phyloP scores from a whole-genome alignment of 2,888 invertebrate species.

The Mesorhabditis belari region DNA sequence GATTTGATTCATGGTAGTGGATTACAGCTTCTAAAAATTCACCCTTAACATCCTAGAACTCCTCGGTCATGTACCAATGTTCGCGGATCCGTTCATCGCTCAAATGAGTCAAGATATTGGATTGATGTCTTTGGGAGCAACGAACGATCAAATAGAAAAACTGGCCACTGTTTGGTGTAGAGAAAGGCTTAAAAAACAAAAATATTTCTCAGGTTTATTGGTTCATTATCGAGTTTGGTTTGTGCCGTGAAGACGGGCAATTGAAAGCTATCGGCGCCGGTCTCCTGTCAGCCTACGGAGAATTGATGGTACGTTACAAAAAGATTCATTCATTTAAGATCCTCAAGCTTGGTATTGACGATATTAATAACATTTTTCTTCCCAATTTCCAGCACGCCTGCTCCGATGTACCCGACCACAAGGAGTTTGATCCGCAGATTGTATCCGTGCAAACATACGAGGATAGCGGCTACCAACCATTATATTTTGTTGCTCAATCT shows the following conservation, averaged over 20 bases:
- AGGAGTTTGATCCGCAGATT: conserved; percentile 81
- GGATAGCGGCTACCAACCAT: conserved; percentile 71
- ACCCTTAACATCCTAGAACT: too few species aligned
- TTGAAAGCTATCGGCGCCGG: conserved; percentile 93
- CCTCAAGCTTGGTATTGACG: background rate
- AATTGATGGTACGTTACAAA: conserved; percentile 64
- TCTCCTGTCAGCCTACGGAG: conserved; percentile 88
- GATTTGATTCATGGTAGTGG: conserved; percentile 96
- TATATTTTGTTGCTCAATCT: conserved; percentile 94
- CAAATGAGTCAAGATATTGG: conserved; percentile 75
- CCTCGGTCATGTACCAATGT: conserved; percentile 87
- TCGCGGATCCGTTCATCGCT: conserved; percentile 90
- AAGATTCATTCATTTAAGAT: background rate
- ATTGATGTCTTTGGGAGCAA: conserved; percentile 86
- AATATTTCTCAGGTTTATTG: conserved; percentile 76
- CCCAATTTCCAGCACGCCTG: conserved; percentile 71
- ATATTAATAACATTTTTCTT: background rate
- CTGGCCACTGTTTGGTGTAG: conserved; percentile 72
- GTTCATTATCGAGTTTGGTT: conserved; percentile 97
- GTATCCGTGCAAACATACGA: conserved; percentile 74
- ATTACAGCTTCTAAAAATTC: too few species aligned
- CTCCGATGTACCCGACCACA: conserved; percentile 79
- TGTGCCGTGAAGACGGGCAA: conserved; percentile 81
- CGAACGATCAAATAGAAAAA: conserved; percentile 90
- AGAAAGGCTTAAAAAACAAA: conserved; percentile 2